Evolutionary conservation across 2,113 vertebrate species (phyloP), one percentile per base, ranked within the genome.

Genomic region (Marmota flaviventris): DNA sequence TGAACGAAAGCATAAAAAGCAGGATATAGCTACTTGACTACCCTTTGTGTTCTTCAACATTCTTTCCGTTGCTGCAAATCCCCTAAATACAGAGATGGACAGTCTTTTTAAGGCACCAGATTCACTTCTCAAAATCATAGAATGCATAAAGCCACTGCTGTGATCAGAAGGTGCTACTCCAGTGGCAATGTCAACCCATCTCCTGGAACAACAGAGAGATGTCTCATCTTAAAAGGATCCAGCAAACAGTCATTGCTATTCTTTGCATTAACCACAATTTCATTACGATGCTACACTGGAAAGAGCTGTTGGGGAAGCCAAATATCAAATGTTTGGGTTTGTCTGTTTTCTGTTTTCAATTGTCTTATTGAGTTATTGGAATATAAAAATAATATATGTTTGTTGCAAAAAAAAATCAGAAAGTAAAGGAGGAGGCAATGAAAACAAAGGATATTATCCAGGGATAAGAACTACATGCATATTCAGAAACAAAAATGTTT

Each of bases 401-500:
- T 39, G 51, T 13, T 93, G 63, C 48, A 53, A 92, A n/a, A 75
- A 75, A 70, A 56, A 86, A 67, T n/a, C 16, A 85, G 29, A 72
- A 89, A 88, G 72, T 78, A 76, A 2, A 89, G n/a, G 67, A 89
- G 32, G 61, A 89, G 77, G 56, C 37, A 53, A 77, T 63, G 53
- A 81, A 90, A 95, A 95, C 78, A 77, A 77, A 92, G 29, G 29
- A 5, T 63, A 42, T 73, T 29, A 87, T 65, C 45, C 45, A 78
- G 70, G 89, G 34, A 67, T 24, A 78, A 63, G 22, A 51, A 58
- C 25, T 82, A 29, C n/a, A 89, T 18, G 34, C n/a, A 58, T 67
- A 61, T 89, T 91, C 65, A 94, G 81, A 89, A 95, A 86, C 73
- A 87, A 93, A 92, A 93, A 75, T 69, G 4, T 76, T 92, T 92